Conservation (phyloP, 2,797 vertebrate genomes). For the Zenarchopterus dispar region DNA sequence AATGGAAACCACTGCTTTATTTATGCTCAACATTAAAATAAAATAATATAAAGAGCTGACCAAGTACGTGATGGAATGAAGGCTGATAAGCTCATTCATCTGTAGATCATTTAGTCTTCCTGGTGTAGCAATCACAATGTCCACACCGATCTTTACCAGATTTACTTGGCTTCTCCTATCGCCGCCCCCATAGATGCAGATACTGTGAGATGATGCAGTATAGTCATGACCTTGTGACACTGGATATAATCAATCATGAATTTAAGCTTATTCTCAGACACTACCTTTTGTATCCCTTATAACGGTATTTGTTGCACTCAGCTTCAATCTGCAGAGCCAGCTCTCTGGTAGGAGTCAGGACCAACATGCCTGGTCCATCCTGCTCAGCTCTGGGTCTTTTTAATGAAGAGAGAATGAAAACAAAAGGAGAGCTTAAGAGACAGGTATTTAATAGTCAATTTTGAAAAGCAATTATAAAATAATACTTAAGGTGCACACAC, state of each 20-base stretch:
- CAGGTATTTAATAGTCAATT: neutral
- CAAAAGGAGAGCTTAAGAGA: neutral
- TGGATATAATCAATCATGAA: neutral
- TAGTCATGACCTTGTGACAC: neutral
- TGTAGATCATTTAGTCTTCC: conserved; percentile 94
- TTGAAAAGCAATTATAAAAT: neutral
- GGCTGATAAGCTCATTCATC: conserved; percentile 92
- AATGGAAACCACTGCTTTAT: neutral
- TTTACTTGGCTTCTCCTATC: conserved; percentile 89
- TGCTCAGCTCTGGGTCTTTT: conserved; percentile 80
- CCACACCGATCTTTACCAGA: conserved; percentile 86
- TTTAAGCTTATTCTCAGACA: neutral
- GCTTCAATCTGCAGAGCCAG: conserved; percentile 93
- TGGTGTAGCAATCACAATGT: conserved; percentile 97
- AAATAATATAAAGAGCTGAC: conserved; percentile 72
- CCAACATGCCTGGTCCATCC: conserved; percentile 93
- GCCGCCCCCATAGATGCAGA: conserved; percentile 96
- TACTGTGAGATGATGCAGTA: conserved; percentile 67
- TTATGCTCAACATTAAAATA: too few species aligned
- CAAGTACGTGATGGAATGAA: conserved; percentile 92
- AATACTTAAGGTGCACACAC: neutral
- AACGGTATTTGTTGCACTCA: conserved; percentile 93
- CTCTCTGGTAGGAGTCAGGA: conserved; percentile 95
- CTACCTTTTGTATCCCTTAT: conserved; percentile 91
- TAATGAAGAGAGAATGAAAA: neutral